Evolutionary conservation across 2,888 invertebrate species (phyloP).

Genomic region (Nomada ferruginata): DNA sequence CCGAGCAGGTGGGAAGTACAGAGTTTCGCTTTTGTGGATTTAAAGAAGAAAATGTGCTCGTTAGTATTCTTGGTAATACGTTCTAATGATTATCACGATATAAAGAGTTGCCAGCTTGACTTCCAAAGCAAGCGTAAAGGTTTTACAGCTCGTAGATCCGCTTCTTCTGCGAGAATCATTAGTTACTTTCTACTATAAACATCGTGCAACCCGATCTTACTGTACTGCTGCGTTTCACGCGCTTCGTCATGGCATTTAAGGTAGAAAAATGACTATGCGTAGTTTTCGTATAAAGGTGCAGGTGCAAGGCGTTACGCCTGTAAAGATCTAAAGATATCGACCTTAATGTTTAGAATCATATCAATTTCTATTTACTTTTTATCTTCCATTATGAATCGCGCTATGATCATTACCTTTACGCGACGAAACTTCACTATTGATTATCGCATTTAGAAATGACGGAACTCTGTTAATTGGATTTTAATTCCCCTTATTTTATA

Average conservation of each 20-base stretch:
- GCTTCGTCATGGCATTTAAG: constrained; percentile 24
- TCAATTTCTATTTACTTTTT: background rate
- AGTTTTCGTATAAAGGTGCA: background rate
- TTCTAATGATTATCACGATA: constrained; percentile 52
- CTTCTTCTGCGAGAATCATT: constrained; percentile 54
- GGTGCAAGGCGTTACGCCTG: background rate
- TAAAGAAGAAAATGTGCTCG: constrained; percentile 34
- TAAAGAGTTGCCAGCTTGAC: constrained; percentile 38
- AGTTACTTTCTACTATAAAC: constrained; percentile 53
- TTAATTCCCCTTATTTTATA: background rate
- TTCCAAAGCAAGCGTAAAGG: constrained; percentile 51
- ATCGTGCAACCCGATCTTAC: constrained; percentile 45
- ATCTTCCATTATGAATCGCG: background rate
- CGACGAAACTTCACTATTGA: too few relatives aligned
- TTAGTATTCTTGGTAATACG: constrained; percentile 53
- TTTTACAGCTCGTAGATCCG: constrained; percentile 66
- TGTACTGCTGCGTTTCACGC: constrained; percentile 18
- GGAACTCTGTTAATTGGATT: background rate
- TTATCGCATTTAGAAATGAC: too few relatives aligned
- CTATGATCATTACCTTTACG: background rate
- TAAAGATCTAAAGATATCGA: background rate
- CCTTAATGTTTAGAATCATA: background rate
- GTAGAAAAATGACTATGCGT: constrained; percentile 26
- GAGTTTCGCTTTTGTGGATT: constrained; percentile 30
- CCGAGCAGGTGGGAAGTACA: background rate